A percentile compares a stretch with the other conserved stretches of the same genome.
These are phyloP conservation scores for Harpalus rufipes DNA, from an alignment of 2,888 invertebrate genomes.

Conservation along the genomic window DNA sequence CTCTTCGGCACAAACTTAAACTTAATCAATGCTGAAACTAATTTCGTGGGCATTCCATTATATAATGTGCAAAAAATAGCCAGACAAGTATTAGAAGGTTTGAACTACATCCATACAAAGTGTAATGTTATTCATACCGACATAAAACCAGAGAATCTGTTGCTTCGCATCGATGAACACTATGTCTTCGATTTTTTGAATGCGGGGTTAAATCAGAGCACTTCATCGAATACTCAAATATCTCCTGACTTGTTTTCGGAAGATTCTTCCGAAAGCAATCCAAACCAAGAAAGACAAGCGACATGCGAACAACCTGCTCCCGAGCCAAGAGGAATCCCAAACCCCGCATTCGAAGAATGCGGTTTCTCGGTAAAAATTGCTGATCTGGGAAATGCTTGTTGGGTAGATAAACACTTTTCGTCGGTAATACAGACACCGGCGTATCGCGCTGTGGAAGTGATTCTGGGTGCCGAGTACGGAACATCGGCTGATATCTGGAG, in stretches of 20 bases:
- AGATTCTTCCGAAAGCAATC: too few relatives aligned
- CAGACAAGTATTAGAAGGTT: conserved; percentile 94
- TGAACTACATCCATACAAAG: conserved; percentile 98
- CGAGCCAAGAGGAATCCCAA: conserved; percentile 74
- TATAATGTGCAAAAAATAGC: conserved; percentile 97
- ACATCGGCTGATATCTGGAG: too few relatives aligned
- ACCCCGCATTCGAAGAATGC: conserved; percentile 93
- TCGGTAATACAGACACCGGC: conserved; percentile 99
- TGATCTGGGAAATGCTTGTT: conserved; percentile 99
- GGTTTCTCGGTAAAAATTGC: conserved; percentile 98
- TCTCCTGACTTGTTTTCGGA: background rate
- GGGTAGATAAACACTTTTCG: conserved; percentile 98
- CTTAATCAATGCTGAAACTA: conserved; percentile 98
- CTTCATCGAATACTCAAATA: too few relatives aligned
- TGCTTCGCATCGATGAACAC: conserved; percentile 94
- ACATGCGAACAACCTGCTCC: too few relatives aligned
- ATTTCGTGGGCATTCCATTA: conserved; percentile 98
- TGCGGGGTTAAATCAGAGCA: conserved; percentile 69
- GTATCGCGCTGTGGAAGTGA: conserved; percentile 97
- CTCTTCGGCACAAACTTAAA: conserved; percentile 86
- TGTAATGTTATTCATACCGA: conserved; percentile 81
- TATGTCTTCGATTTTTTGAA: conserved; percentile 84
- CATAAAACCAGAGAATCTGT: conserved; percentile 93
- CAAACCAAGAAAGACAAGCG: too few relatives aligned
- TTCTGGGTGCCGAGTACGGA: conserved; percentile 82